Evolutionary conservation across 2,113 vertebrate genomes (phyloP), one percentile per base, ranked within the genome.

Genomic region (Cottus gobio): DNA sequence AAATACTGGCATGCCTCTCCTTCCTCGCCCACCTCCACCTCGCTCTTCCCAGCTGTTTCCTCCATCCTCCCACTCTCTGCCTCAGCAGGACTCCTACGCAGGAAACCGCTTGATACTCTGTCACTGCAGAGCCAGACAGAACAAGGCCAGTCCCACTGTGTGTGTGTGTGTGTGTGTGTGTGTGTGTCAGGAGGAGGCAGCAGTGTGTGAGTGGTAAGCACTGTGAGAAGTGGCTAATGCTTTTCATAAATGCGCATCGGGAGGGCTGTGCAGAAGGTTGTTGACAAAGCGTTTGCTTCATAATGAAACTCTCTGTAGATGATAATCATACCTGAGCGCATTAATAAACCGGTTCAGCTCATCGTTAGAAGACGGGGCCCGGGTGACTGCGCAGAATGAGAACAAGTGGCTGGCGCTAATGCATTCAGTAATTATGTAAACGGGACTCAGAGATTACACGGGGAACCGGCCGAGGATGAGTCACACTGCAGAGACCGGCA

Each of bases 41-140:
- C 18, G 12, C 79, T 84, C 13, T 24, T 85, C 85, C 88, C 93
- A 93, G 91, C 93, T 93, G 91, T 92, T 93, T 93, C 93, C 93
- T 89, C 86, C 72, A 56, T 84, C 85, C 88, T 87, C 85, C 78
- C 90, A 88, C 80, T 68, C 85, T 83, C 67, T 28, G 56, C 67
- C 90, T 72, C 90, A 83, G 89, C 86, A 75, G 87, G 91, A 13
- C 71, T 71, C 68, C 83, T 75, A 66, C 64, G 30, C 89, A 84
- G 92, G 89, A 91, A 91, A 83, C 56, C 66, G 6, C 77, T 79
- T 79, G 30, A 37, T 58, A 74, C 63, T 90, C 75, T 88, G 68
- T 89, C 84, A 79, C 16, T 61, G 77, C 37, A 12, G 58, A 85
- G 54, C 77, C 76, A 74, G 80, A 77, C 75, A 85, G 61, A 70